These are phyloP conservation scores for Heteronetta atricapilla DNA, from an alignment of 2,113 vertebrate genomes.

Conservation along the genomic window DNA sequence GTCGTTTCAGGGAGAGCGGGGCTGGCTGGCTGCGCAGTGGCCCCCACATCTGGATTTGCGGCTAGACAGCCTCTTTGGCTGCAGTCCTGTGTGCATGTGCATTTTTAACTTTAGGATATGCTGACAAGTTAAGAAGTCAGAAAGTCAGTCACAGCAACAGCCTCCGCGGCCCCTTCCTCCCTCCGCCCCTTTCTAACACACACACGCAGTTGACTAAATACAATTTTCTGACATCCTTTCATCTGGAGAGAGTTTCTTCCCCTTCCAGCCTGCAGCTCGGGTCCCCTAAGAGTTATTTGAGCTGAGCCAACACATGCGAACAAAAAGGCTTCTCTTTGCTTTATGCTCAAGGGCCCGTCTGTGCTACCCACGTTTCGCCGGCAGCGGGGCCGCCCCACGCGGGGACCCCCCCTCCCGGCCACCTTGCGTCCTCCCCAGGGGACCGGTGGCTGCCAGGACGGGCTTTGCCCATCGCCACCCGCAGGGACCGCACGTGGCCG, in stretches of 20 bases:
- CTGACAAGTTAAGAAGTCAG: slow-evolving; percentile 88
- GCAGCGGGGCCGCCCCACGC: not conserved
- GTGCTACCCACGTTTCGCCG: slow-evolving; percentile 2
- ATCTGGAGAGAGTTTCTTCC: slow-evolving; percentile 71
- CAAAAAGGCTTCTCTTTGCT: slow-evolving; percentile 68
- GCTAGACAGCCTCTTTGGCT: slow-evolving; percentile 85
- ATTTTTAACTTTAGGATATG: slow-evolving; percentile 85
- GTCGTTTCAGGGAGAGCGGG: slow-evolving; percentile 76
- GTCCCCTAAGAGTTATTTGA: slow-evolving; percentile 63
- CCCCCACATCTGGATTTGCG: slow-evolving; percentile 85
- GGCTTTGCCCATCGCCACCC: not conserved
- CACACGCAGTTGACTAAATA: slow-evolving; percentile 63
- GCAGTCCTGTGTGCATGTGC: slow-evolving; percentile 83
- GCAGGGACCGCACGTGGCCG: not conserved
- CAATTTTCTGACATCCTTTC: slow-evolving; percentile 72
- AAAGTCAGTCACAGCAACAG: slow-evolving; percentile 75
- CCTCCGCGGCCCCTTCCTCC: slow-evolving; percentile 66
- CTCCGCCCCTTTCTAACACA: slow-evolving; percentile 67
- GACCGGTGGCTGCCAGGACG: not conserved
- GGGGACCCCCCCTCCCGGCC: rapidly evolving
- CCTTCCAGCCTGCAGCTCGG: slow-evolving; percentile 51
- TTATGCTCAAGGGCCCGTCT: not conserved
- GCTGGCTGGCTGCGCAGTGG: slow-evolving; percentile 76
- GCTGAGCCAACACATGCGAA: slow-evolving; percentile 64
- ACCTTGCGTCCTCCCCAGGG: not conserved